Base-by-base conservation (phyloP, 2,888 invertebrate genomes). In the Lamproptera curius region DNA sequence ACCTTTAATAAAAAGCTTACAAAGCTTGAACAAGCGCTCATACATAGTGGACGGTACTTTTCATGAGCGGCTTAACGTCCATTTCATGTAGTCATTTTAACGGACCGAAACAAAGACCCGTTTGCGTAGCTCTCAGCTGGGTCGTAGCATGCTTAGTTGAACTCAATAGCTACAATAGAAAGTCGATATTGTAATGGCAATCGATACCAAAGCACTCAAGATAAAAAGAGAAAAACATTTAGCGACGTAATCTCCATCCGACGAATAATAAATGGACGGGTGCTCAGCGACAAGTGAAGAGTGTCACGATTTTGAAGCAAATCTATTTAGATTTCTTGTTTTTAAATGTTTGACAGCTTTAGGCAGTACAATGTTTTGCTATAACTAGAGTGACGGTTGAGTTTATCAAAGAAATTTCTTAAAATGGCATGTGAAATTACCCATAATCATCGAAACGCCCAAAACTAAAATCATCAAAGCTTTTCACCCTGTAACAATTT, bases 11-110 rank as follows among this genome's bases (percentile, higher is more conserved):
- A n/a, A n/a, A n/a, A n/a, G n/a, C n/a, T n/a, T n/a, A n/a, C n/a
- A n/a, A n/a, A n/a, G n/a, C n/a, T n/a, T n/a, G n/a, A n/a, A n/a
- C n/a, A n/a, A n/a, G n/a, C n/a, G n/a, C n/a, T n/a, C n/a, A n/a
- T n/a, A n/a, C n/a, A 11, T 5, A 31, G 11, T 31, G 31, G 13
- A 2, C n/a, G n/a, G 4, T n/a, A 31, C 31, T 31, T 31, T 31
- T 11, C 31, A 26, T 23, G 31, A 15, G 37, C 36, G 11, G 31
- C 39, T 48, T 48, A 39, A 48, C 34, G 42, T 38, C 15, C 38
- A 26, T 48, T 48, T 48, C 33, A 48, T 42, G 48, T 48, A 39
- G 38, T 20, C 15, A 42, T 42, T 42, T 41, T 42, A 42, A 47
- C 42, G 36, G 36, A 31, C 28, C 20, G 42, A 33, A 37, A 39